A percentile compares a stretch with the other conserved stretches of the same genome.
These are phyloP conservation scores for Lomographa bimaculata DNA, from an alignment of 2,888 invertebrate genomes.

Conservation along the genomic window DNA sequence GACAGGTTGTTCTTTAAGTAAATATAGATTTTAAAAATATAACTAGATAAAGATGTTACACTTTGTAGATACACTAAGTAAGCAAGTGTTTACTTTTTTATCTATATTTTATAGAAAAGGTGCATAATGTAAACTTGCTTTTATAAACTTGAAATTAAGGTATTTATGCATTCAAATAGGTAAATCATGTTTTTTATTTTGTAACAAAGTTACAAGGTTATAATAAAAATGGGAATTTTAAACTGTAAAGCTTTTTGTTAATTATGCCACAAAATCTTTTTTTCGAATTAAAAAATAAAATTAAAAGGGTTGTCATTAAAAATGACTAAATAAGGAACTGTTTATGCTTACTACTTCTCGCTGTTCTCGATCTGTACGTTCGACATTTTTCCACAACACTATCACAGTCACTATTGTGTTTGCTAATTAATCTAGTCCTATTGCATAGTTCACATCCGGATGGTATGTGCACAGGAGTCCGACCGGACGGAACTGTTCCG, in stretches of 20 bases:
- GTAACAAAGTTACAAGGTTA: too few relatives aligned
- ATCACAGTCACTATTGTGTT: conserved; percentile 76
- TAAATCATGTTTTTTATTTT: too few relatives aligned
- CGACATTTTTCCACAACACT: conserved; percentile 64
- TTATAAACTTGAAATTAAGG: too few relatives aligned
- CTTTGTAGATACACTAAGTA: too few relatives aligned
- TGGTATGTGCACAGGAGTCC: conserved; percentile 47
- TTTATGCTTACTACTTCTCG: conserved; percentile 74
- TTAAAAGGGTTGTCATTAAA: too few relatives aligned
- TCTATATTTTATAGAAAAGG: too few relatives aligned
- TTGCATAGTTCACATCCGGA: conserved; percentile 69
- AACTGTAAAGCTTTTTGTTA: too few relatives aligned
- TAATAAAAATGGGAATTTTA: too few relatives aligned
- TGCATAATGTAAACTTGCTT: too few relatives aligned
- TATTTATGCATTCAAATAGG: too few relatives aligned
- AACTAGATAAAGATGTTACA: background rate
- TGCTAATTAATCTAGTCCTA: conserved; percentile 71
- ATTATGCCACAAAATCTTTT: too few relatives aligned
- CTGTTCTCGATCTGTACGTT: conserved; percentile 63
- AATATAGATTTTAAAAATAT: conserved; percentile 1
- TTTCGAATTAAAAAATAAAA: conserved; percentile 2
- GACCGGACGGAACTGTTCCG: conserved; percentile 40
- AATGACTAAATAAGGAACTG: conserved; percentile 29
- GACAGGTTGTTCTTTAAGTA: background rate
- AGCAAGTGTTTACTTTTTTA: too few relatives aligned